Percentiles rank a stretch among this genome's conserved stretches.
These are phyloP conservation scores for Garrulus glandarius DNA, from an alignment of 2,797 vertebrate genomes.

Conservation along the genomic window DNA sequence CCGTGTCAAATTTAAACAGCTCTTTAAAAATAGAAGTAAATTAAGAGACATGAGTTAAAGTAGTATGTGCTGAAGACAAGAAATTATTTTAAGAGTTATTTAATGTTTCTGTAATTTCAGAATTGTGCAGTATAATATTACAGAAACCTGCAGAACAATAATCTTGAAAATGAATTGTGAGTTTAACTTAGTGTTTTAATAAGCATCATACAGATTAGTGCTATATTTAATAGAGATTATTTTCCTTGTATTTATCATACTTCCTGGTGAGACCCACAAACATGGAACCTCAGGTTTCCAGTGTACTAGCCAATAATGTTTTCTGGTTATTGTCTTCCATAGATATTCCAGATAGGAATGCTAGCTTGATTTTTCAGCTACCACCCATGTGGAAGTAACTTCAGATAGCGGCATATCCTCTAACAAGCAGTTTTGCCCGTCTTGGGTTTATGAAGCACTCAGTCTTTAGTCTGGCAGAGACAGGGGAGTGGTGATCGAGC, in stretches of 20 bases:
- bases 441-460: not conserved
- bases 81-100: not conserved
- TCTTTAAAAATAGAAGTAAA: not conserved
- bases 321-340: accelerated
- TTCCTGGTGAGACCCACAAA: not conserved
- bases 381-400: not conserved
- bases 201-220: not conserved
- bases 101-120: not conserved
- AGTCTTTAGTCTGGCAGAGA: not conserved
- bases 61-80: not conserved
- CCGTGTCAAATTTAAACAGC: not conserved
- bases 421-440: not conserved
- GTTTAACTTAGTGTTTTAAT: not conserved
- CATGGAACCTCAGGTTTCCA: not conserved
- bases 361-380: not conserved
- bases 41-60: not conserved
- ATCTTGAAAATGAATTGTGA: not conserved
- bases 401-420: not conserved
- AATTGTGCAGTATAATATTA: not conserved
- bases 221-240: not conserved
- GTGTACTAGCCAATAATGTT: not conserved
- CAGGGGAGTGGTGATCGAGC: not conserved
- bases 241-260: not conserved
- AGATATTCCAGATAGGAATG: not conserved
- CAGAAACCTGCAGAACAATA: not conserved